Evolutionary conservation across 53 echinoderm and acorn worm species (phyloP), one percentile per base, ranked within the genome.

Genomic region (Temnopleurus reevesii): DNA sequence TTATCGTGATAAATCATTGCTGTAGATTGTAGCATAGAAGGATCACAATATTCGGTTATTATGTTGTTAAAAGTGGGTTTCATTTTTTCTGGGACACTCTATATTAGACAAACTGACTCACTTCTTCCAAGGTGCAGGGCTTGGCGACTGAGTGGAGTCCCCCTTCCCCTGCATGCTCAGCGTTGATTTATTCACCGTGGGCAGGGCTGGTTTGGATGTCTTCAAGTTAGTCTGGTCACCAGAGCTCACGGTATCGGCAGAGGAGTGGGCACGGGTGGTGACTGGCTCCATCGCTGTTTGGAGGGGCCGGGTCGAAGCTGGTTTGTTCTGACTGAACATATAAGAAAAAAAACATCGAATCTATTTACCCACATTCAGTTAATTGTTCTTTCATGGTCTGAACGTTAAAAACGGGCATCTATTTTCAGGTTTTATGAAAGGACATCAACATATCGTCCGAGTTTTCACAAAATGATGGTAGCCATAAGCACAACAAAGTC

Each of bases 41-140:
- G n/a, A n/a, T n/a, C n/a, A n/a, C n/a, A n/a, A n/a, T n/a, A n/a
- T n/a, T n/a, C n/a, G n/a, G n/a, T n/a, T n/a, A n/a, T n/a, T n/a
- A n/a, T n/a, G n/a, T n/a, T n/a, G n/a, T n/a, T n/a, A n/a, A n/a
- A n/a, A n/a, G n/a, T n/a, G n/a, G n/a, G n/a, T n/a, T n/a, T n/a
- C n/a, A n/a, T n/a, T n/a, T n/a, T n/a, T n/a, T n/a, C n/a, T n/a
- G n/a, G n/a, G n/a, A n/a, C n/a, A n/a, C n/a, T n/a, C 15, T 49
- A 49, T 49, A 49, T 17, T 46, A 0, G 45, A 15, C 4, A 9
- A 71, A 17, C 8, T 46, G 43, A 81, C 94, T 91, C 76, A 95
- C 95, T 93, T 95, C 91, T 83, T 95, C 92, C 91, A 94, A 29
- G 90, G 92, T 25, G 90, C 86, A 17, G 95, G 93, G 47, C 92